A percentile compares a stretch with the other conserved stretches of the same genome.
These are phyloP conservation scores for Alca torda DNA, from an alignment of 2,797 vertebrate genomes.

Conservation along the genomic window DNA sequence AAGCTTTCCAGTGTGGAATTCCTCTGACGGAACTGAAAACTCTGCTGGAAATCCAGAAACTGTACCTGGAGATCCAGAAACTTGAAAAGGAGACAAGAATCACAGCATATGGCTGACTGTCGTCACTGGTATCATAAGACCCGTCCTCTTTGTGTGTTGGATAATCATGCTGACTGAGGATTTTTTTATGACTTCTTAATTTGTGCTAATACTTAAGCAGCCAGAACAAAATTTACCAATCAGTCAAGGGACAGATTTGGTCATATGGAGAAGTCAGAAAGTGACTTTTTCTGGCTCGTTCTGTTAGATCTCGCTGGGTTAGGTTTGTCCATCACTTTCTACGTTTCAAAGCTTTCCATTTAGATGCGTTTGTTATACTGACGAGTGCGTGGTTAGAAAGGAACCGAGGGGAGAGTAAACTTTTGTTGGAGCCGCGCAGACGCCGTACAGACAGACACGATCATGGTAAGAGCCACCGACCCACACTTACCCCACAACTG, in stretches of 20 bases:
- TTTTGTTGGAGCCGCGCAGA: background rate
- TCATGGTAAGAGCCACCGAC: background rate
- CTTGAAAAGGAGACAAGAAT: background rate
- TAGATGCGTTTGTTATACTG: fast-evolving
- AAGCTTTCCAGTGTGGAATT: background rate
- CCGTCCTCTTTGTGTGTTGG: fast-evolving
- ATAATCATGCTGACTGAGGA: background rate
- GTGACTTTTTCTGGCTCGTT: background rate
- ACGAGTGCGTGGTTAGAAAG: background rate
- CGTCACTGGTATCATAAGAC: background rate
- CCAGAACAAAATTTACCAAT: background rate
- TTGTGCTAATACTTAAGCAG: background rate
- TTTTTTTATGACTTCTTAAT: background rate
- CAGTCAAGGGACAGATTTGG: background rate
- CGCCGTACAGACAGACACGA: fast-evolving
- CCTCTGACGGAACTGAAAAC: slow-evolving; percentile 18
- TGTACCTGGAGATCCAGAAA: slow-evolving; percentile 52
- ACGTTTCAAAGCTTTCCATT: background rate
- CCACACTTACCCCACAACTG: fast-evolving
- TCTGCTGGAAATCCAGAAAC: slow-evolving; percentile 27
- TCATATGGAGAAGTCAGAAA: background rate
- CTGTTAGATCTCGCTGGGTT: background rate
- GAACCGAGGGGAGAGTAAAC: background rate
- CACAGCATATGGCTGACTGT: fast-evolving
- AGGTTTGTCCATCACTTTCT: background rate